Percentiles rank a stretch among this genome's conserved stretches.
These are phyloP conservation scores for Chloropsis cyanopogon DNA, from an alignment of 2,113 vertebrate genomes.

Conservation along the genomic window DNA sequence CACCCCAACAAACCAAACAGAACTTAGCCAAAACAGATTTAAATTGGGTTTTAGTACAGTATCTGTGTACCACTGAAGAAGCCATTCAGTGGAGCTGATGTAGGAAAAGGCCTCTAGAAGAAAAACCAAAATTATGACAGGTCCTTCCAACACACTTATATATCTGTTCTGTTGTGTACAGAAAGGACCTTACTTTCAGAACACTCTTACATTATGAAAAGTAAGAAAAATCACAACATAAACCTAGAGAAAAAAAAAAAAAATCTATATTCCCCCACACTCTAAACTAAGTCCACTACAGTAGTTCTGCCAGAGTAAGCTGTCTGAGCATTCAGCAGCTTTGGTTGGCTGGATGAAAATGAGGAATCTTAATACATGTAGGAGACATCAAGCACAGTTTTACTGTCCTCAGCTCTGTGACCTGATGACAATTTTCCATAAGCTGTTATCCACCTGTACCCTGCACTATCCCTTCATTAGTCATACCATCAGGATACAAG, in stretches of 20 bases:
- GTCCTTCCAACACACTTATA: background rate
- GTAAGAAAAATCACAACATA: background rate
- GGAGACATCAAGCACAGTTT: background rate
- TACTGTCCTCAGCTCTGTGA: background rate
- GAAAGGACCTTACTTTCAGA: background rate
- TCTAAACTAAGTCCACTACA: background rate
- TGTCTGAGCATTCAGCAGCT: background rate
- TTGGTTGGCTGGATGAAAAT: background rate
- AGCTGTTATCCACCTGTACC: background rate
- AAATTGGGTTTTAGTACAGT: background rate
- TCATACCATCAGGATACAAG: background rate
- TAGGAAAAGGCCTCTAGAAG: background rate
- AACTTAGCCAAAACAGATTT: background rate
- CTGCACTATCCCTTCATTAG: background rate
- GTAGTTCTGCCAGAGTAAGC: background rate
- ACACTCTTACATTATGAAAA: background rate
- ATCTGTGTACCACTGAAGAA: background rate
- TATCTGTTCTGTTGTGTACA: background rate
- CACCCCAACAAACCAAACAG: background rate
- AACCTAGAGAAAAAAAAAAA: background rate
- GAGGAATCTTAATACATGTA: background rate
- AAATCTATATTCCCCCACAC: background rate
- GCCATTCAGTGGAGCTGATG: background rate
- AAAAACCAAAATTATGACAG: background rate
- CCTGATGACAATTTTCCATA: background rate